A percentile compares a stretch with the other conserved stretches of the same genome.
phyloP scores from a whole-genome alignment of 2,797 vertebrate genomes.

The Scolopax rusticola region DNA sequence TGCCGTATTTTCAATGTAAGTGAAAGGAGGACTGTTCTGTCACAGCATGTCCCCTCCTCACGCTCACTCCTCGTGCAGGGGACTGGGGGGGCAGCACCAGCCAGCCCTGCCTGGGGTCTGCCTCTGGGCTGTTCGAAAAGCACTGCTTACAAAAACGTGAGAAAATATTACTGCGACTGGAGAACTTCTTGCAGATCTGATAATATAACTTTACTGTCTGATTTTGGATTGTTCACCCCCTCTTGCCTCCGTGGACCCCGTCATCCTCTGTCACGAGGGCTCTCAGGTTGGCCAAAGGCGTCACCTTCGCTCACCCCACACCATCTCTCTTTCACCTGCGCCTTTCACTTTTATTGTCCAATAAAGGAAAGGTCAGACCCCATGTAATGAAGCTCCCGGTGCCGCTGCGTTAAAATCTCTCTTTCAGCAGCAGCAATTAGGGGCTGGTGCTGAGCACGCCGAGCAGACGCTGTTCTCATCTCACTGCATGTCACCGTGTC shows the following conservation, averaged over 20 bases:
- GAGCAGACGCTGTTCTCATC: not conserved
- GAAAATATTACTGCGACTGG: not conserved
- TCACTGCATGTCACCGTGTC: not conserved
- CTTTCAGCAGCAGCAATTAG: not conserved
- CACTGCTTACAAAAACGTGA: not conserved
- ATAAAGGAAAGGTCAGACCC: constrained; percentile 50
- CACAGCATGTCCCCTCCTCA: not conserved
- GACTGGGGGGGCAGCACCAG: too few species aligned
- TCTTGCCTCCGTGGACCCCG: not conserved
- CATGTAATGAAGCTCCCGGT: not conserved
- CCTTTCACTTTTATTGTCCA: not conserved
- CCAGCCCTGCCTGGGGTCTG: not conserved
- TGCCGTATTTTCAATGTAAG: not conserved
- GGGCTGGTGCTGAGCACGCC: not conserved
- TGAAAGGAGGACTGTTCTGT: not conserved
- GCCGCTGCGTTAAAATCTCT: not conserved
- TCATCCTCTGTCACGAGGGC: not conserved
- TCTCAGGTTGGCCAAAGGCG: not conserved
- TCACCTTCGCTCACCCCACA: not conserved
- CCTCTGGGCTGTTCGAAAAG: not conserved
- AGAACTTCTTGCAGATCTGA: not conserved
- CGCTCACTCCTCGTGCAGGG: not conserved
- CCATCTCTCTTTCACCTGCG: not conserved
- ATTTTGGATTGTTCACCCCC: not conserved
- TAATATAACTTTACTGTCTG: not conserved